Conservation (phyloP, 2,888 invertebrate genomes). For the Lasioglossum malachurum region DNA sequence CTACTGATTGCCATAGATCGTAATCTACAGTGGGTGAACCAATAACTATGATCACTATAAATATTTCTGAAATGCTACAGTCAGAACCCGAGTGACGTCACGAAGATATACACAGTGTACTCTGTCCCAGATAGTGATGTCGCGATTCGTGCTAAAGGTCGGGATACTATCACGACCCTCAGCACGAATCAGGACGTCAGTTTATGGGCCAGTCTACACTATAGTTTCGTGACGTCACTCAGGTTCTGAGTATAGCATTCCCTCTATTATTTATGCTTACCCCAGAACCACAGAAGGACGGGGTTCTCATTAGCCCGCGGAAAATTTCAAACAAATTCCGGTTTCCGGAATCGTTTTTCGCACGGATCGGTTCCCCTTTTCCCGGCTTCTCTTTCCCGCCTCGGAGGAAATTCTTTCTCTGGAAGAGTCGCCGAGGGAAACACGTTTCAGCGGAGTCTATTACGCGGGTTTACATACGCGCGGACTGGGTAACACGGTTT, state of each 20-base stretch:
- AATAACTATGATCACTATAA: neutral
- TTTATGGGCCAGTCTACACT: too few relatives aligned
- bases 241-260: neutral
- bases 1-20: too few relatives aligned
- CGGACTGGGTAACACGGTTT: constrained; percentile 53
- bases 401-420: neutral
- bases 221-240: too few relatives aligned
- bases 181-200: too few relatives aligned
- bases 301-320: neutral
- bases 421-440: neutral
- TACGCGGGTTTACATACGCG: constrained; percentile 29
- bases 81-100: too few relatives aligned
- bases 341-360: neutral
- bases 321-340: neutral
- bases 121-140: too few relatives aligned
- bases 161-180: too few relatives aligned
- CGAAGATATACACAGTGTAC: too few relatives aligned
- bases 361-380: neutral
- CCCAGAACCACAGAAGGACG: neutral
- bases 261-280: neutral
- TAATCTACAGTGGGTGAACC: too few relatives aligned
- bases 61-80: too few relatives aligned
- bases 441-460: constrained; percentile 20
- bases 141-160: too few relatives aligned
- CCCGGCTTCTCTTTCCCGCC: neutral